Conservation (phyloP, 2,888 invertebrate genomes). For the Leucophenga montana region DNA sequence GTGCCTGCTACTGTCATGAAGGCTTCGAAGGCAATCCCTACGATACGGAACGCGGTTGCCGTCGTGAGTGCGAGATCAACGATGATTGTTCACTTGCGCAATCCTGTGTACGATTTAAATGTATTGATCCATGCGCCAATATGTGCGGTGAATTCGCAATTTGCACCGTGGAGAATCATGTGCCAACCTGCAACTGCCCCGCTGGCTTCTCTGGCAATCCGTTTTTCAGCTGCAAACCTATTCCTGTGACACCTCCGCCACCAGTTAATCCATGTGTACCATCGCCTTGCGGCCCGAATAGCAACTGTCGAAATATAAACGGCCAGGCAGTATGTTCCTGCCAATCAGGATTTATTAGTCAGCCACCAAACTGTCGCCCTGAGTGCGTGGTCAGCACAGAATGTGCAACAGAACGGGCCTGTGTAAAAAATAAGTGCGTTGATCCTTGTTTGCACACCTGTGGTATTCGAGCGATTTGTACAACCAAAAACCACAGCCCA, state of each 20-base stretch:
- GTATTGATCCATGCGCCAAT: conserved; percentile 88
- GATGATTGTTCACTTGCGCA: conserved; percentile 82
- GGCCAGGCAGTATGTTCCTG: conserved; percentile 90
- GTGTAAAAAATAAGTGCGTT: conserved; percentile 87
- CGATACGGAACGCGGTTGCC: conserved; percentile 78
- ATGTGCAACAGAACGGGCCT: conserved; percentile 86
- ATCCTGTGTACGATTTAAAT: conserved; percentile 87
- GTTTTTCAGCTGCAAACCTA: conserved; percentile 82
- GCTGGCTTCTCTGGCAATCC: conserved; percentile 86
- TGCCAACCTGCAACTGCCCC: conserved; percentile 85
- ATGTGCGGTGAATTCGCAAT: conserved; percentile 87
- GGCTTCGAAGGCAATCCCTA: conserved; percentile 90
- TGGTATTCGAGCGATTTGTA: conserved; percentile 88
- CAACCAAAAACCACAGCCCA: conserved; percentile 88
- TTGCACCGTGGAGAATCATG: conserved; percentile 85
- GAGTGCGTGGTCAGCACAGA: conserved; percentile 91
- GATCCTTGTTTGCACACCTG: conserved; percentile 92
- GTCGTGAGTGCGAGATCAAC: conserved; percentile 85
- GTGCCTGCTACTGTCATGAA: conserved; percentile 86
- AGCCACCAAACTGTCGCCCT: conserved; percentile 86
- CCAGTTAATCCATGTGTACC: conserved; percentile 84
- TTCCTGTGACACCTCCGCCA: conserved; percentile 70
- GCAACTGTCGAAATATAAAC: conserved; percentile 86
- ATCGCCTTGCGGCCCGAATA: conserved; percentile 90
- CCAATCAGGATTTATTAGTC: conserved; percentile 83